Evolutionary conservation across 2,888 invertebrate species (phyloP).

Genomic region (Mylabris sibirica): DNA sequence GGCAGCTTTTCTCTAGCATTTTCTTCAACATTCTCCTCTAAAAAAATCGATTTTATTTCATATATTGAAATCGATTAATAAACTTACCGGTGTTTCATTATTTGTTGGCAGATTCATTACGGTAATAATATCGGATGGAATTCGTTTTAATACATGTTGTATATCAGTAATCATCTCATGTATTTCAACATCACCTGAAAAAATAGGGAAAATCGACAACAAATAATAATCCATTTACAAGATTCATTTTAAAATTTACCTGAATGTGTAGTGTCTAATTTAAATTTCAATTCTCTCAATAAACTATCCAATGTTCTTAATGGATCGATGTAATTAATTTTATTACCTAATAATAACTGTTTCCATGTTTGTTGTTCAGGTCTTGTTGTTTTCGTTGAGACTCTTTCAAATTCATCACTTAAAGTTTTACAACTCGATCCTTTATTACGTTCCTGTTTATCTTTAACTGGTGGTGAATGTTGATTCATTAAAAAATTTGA

Average conservation of each 20-base stretch:
- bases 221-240: not conserved
- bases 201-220: not conserved
- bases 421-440: constrained; percentile 15
- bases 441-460: constrained; percentile 14
- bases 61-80: not conserved
- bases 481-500: no score
- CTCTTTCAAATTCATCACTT: not conserved
- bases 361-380: constrained; percentile 45
- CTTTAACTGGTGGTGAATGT: constrained; percentile 8
- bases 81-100: constrained; percentile 36
- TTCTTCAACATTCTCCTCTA: constrained; percentile 2
- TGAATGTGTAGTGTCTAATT: constrained; percentile 48
- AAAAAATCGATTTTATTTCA: not conserved
- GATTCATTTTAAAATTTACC: constrained; percentile 41
- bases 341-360: constrained; percentile 48
- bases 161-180: constrained; percentile 57
- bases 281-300: constrained; percentile 56
- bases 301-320: constrained; percentile 59
- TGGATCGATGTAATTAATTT: constrained; percentile 55
- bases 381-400: not conserved
- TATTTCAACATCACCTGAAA: constrained; percentile 52
- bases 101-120: constrained; percentile 15
- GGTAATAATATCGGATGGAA: constrained; percentile 52
- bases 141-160: constrained; percentile 55
- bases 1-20: constrained; percentile 32